Evolutionary conservation across 2,888 invertebrate genomes (phyloP).

Genomic region (Drosophila putrida): DNA sequence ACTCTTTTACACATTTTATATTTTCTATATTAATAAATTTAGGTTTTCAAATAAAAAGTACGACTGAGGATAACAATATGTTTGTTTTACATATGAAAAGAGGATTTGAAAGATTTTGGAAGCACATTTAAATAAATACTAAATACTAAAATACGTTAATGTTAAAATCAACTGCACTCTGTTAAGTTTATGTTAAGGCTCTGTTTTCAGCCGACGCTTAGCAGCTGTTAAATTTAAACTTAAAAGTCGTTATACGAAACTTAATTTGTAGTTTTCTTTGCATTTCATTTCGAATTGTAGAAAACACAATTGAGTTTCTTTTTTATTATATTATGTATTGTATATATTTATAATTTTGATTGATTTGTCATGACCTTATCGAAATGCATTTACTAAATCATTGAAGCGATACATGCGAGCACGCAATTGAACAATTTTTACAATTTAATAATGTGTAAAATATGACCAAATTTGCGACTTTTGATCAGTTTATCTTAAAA

Average conservation of each 20-base stretch:
- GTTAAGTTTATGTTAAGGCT: not conserved
- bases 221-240: conserved; percentile 8
- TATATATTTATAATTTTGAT: conserved; percentile 31
- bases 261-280: not conserved
- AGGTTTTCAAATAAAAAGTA: not conserved
- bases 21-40: not conserved
- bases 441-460: conserved; percentile 30
- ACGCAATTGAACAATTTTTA: conserved; percentile 46
- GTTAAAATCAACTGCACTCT: not conserved
- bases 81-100: too few species aligned
- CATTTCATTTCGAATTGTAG: not conserved
- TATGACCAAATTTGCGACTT: conserved; percentile 6
- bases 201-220: not conserved
- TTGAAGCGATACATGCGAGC: conserved; percentile 49
- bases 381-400: conserved; percentile 52
- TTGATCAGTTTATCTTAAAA: conserved; percentile 46
- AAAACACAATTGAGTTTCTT: not conserved
- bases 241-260: not conserved
- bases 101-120: too few species aligned
- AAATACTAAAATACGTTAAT: not conserved
- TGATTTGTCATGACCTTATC: conserved; percentile 49
- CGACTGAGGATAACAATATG: not conserved
- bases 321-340: not conserved
- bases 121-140: not conserved
- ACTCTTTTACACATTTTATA: not conserved